Percentiles rank a stretch among this genome's conserved stretches.
Evolutionary conservation across 2,888 invertebrate species (phyloP).

Genomic region (Anarsia innoxiella): DNA sequence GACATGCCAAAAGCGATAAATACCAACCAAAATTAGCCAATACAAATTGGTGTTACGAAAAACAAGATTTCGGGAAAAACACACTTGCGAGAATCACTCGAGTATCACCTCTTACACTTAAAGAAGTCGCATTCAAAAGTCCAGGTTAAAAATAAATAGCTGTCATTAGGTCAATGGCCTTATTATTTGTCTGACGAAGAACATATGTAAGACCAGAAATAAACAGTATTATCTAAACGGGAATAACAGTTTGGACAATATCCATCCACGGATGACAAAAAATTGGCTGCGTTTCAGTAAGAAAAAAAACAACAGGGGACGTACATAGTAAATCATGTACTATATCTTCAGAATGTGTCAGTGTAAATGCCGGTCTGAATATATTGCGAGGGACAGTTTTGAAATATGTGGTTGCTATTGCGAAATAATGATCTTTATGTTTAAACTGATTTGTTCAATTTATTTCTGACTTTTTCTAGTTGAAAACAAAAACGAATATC

Average conservation of each 20-base stretch:
- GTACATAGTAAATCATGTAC: slow-evolving; percentile 49
- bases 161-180: slow-evolving; percentile 74
- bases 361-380: slow-evolving; percentile 22
- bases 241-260: slow-evolving; percentile 37
- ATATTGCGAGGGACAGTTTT: slow-evolving; percentile 13
- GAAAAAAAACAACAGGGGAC: slow-evolving; percentile 30
- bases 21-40: slow-evolving; percentile 7
- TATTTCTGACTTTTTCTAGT: no score
- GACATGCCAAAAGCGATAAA: slow-evolving; percentile 8
- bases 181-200: slow-evolving; percentile 69
- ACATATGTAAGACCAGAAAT: slow-evolving; percentile 69
- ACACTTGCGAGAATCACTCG: slow-evolving; percentile 24
- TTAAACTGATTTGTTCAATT: slow-evolving; percentile 9
- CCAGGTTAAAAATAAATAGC: slow-evolving; percentile 37
- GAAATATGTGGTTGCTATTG: slow-evolving; percentile 12
- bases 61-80: slow-evolving; percentile 4
- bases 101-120: slow-evolving; percentile 42
- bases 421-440: slow-evolving; percentile 13
- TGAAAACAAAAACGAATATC: no score
- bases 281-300: slow-evolving; percentile 56
- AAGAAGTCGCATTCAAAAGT: slow-evolving; percentile 52
- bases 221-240: slow-evolving; percentile 68
- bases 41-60: slow-evolving; percentile 5
- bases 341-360: slow-evolving; percentile 46
- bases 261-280: slow-evolving; percentile 42